phyloP scores from a whole-genome alignment of 2,113 vertebrate genomes.

The Polypterus senegalus region DNA sequence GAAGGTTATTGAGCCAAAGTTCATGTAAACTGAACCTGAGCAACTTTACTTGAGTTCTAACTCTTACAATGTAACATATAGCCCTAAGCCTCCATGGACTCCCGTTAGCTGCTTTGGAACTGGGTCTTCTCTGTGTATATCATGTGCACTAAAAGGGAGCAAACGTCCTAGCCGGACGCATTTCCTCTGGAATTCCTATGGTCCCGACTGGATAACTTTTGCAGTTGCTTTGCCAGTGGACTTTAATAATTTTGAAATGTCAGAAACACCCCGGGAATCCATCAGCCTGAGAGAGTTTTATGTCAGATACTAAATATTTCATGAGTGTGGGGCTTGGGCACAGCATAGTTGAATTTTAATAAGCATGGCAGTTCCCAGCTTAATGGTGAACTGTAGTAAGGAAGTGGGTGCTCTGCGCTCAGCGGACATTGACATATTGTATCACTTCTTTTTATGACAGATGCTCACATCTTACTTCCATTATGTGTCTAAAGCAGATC shows the following conservation, averaged over 20 bases:
- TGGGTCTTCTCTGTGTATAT: neutral
- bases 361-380: neutral
- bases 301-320: constrained; percentile 12
- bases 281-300: neutral
- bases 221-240: neutral
- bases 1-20: too few species aligned
- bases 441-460: too few species aligned
- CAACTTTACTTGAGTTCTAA: too few species aligned
- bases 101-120: too few species aligned
- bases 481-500: too few species aligned
- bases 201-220: neutral
- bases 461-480: too few species aligned
- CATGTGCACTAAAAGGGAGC: neutral
- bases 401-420: too few species aligned
- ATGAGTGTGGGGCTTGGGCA: constrained; percentile 3
- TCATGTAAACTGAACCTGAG: too few species aligned
- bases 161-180: neutral
- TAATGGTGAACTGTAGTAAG: constrained; percentile 1
- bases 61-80: too few species aligned
- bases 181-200: neutral
- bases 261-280: constrained; percentile 9
- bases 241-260: constrained; percentile 5
- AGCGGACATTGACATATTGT: too few species aligned
- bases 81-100: too few species aligned
- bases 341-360: constrained; percentile 5